Evolutionary conservation across 2,113 vertebrate genomes (phyloP), one percentile per base, ranked within the genome.

Genomic region (Callipepla californica): DNA sequence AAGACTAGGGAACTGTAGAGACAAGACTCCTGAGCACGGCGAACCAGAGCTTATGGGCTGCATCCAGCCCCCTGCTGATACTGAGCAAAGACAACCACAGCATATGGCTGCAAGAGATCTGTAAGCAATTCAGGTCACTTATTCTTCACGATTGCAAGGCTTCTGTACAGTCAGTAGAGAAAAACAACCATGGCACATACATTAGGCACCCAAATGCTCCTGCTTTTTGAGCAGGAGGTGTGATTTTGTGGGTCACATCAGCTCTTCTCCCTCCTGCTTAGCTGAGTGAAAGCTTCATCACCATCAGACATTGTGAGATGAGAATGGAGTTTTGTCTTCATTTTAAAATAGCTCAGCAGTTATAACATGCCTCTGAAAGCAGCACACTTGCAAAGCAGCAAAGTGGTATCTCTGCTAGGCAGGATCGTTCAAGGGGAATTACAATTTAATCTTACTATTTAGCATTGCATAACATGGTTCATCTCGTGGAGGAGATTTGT

Each of bases 1-100:
- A 85, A 80, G 45, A 67, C 65, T 23, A 80, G 74, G 74, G 55
- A 50, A 80, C 67, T 94, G 85, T 77, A 90, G 34, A 83, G 87
- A 74, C 79, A 90, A 87, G 84, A 90, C 45, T 85, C 36, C 63
- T 77, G 85, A 94, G n/a, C 55, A 4, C 6, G 13, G 79, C 79
- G 93, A 72, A 77, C 6, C 59, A 55, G 75, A 86, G 42, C 9
- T 21, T 25, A 51, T 28, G 72, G 79, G 50, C 72, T 82, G 81
- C 58, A 59, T 30, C 63, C 85, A 80, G 53, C 19, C 78, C 69
- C 67, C 67, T 85, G 89, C 92, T 82, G 87, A 55, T 72, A 22
- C 70, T 57, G 58, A 21, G 22, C 4, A 0, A 25, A 50, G 58
- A 34, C 81, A 62, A 32, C 51, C 78, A 11, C 9, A 74, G 61